Evolutionary conservation across 2,113 vertebrate genomes (phyloP), one percentile per base, ranked within the genome.

Genomic region (Corynorhinus townsendii): DNA sequence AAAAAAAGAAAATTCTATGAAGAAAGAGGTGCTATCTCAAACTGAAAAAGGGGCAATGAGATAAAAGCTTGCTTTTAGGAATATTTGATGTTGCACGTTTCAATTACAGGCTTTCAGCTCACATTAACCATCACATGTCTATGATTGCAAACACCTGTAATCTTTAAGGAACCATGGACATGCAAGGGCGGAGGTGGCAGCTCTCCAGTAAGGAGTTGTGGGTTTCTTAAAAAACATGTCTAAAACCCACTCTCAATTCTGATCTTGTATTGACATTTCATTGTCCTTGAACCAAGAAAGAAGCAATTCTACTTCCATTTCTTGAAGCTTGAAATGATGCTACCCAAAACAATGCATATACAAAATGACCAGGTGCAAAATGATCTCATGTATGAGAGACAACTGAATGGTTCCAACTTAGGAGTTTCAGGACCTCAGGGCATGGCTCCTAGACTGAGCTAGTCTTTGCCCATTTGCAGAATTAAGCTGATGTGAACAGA

Each of bases 191-290:
- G 35, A 81, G 93, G 19, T 52, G 47, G 11, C 1, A 38, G 28
- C 75, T 75, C 56, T 94, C 49, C 33, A 93, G 19, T 15, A 38
- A n/a, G 87, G n/a, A 0, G 4, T 49, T 93, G 85, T 75, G 71
- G 22, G n/a, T 59, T 93, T 92, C 54, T 38, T 84, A 11, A 52
- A 90, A 95, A 89, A 77, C 38, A 11, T 33, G 26, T 2, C n/a
- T 86, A 80, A 95, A 96, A 94, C 62, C 84, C 64, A 87, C 76
- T 95, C 20, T 52, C 22, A 5, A 49, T 94, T 94, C 87, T 87
- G 3, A 28, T 73, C 94, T 92, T 49, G 84, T 68, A 59, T 11
- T 94, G 38, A 69, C 88, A 33, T 24, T 15, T 12, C 72, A 16
- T 76, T 96, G n/a, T 93, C 56, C 40, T 93, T 95, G 52, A 95